Evolutionary conservation across 1,140 invertebrate genomes (phyloP).

Genomic region (Drosophila azteca): DNA sequence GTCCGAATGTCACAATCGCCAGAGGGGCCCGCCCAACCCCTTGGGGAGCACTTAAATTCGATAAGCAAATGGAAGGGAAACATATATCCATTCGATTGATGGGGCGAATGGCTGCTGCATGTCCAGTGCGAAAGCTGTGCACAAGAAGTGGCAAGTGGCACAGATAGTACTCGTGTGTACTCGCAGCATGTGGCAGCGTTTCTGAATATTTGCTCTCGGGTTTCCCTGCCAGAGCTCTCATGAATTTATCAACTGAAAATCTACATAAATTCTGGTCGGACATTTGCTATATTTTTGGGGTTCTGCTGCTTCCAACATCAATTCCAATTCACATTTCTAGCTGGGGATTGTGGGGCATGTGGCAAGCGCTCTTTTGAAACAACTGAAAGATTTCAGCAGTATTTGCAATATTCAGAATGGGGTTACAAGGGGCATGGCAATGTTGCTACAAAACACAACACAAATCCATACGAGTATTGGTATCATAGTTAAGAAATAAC

Average conservation of each 20-base stretch:
- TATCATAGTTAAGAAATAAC: too few species aligned
- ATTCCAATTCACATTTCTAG: slow-evolving; percentile 49
- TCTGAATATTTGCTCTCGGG: too few species aligned
- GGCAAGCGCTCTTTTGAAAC: slow-evolving; percentile 5
- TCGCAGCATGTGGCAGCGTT: too few species aligned
- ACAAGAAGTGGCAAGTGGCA: slow-evolving; percentile 1
- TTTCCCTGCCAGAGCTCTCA: background rate
- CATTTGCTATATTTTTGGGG: slow-evolving; percentile 1
- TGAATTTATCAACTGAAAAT: slow-evolving; percentile 54
- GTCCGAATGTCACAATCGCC: slow-evolving; percentile 19
- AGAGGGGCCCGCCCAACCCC: slow-evolving; percentile 1
- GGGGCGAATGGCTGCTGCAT: slow-evolving; percentile 7
- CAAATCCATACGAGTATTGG: too few species aligned
- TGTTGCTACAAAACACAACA: too few species aligned
- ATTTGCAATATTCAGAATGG: too few species aligned
- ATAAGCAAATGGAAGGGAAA: slow-evolving; percentile 43
- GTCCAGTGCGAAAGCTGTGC: slow-evolving; percentile 9
- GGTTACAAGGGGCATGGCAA: too few species aligned
- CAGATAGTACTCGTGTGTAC: too few species aligned
- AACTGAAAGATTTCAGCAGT: background rate
- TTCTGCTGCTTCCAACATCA: slow-evolving; percentile 29
- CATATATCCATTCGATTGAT: slow-evolving; percentile 22
- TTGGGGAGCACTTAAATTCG: slow-evolving; percentile 51
- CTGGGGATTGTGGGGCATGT: background rate
- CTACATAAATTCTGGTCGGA: slow-evolving; percentile 47